Conservation (phyloP, 2,888 invertebrate species). For the Lycocerus yunnanus region DNA sequence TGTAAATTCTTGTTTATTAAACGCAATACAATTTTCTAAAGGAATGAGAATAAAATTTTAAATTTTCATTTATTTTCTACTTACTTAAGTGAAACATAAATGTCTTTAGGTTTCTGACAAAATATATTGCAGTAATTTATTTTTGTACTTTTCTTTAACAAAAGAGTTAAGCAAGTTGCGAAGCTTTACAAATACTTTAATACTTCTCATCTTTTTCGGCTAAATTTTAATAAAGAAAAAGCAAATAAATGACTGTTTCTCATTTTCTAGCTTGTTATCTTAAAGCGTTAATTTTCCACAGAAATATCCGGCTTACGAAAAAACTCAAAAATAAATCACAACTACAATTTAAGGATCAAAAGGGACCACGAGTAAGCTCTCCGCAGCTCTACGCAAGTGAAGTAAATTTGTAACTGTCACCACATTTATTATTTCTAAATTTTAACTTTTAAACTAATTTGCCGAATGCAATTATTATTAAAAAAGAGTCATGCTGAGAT, state of each 20-base stretch:
- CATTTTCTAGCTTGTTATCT: slow-evolving; percentile 2
- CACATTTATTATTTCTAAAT: not conserved
- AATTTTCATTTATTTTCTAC: not conserved
- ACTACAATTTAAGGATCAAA: slow-evolving; percentile 3
- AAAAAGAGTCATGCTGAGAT: not conserved
- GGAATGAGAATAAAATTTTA: not conserved
- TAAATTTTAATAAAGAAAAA: slow-evolving; percentile 5
- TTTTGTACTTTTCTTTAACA: not conserved
- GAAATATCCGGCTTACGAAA: not conserved
- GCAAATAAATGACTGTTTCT: not conserved
- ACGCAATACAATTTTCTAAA: not conserved
- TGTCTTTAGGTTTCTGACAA: not conserved
- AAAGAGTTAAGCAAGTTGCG: not conserved
- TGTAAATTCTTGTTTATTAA: not conserved
- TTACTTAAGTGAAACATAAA: not conserved
- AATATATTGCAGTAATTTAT: not conserved
- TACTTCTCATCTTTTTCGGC: not conserved
- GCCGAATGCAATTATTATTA: not conserved
- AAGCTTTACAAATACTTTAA: not conserved
- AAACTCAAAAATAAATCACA: slow-evolving; percentile 4
- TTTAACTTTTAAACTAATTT: not conserved
- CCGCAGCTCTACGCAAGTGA: not conserved
- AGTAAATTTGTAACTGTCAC: not conserved
- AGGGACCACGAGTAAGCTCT: not conserved
- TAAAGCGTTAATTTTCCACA: not conserved